Base-by-base conservation (phyloP, 2,113 vertebrate genomes). In the Taxidea taxus region DNA sequence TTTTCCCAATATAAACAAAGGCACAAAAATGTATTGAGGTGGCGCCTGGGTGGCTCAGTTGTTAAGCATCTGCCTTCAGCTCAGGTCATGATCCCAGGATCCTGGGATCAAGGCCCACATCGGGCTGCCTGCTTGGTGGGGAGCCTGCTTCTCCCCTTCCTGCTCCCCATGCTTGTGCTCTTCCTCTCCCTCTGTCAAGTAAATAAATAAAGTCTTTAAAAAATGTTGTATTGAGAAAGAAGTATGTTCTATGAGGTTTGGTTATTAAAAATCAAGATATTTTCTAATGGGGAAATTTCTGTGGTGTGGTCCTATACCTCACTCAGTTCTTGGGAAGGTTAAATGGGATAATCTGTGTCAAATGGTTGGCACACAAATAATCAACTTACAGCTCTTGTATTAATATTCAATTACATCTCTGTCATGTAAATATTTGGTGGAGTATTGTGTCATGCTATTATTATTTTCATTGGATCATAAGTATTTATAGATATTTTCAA, bases 271-370 rank as follows among this genome's bases (percentile, higher is more conserved):
- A 44, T 44, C 8, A 72, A 83, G 44, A 54, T 31, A 66, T 27
- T 94, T 95, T 90, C 84, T 91, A 25, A 77, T 29, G 66, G 68
- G 47, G 60, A 96, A 95, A 93, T 5, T 80, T 92, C 56, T 44
- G 47, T 70, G n/a, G 31, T 27, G 10, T 84, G 16, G 25, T 16
- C 39, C 44, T 94, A 11, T 29, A 72, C 10, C 82, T 51, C 72
- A 88, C 12, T 80, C 37, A 80, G 4, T 94, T 96, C 77, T 96
- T 84, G 58, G 54, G 56, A 93, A 86, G 49, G 54, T 56, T 94
- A 51, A 92, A 75, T 81, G 23, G 16, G 42, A 62, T 29, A 10
- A 44, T 72, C 77, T 1, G 29, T 49, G 58, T 51, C 4, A 2
- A 96, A 60, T 58, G 90, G 6, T 4, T 42, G 31, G 60, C 14